These are phyloP conservation scores for Dryas iulia DNA, from an alignment of 1,140 invertebrate genomes.

Conservation along the genomic window DNA sequence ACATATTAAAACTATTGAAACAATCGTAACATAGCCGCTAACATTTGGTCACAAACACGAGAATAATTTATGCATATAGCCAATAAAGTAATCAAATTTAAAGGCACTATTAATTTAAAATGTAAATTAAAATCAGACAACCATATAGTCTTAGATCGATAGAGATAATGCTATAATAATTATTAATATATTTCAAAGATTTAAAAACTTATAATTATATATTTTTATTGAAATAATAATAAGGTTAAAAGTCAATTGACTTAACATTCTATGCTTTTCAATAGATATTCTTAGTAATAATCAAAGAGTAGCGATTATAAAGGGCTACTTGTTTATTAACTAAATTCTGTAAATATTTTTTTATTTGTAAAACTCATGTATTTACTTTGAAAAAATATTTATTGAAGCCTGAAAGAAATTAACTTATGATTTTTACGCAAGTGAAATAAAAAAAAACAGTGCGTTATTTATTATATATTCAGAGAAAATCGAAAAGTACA, in stretches of 20 bases:
- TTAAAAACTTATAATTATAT: background rate
- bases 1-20: slow-evolving; percentile 10
- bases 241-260: background rate
- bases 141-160: background rate
- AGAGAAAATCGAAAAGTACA: too few relatives aligned
- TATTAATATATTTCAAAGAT: background rate
- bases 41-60: slow-evolving; percentile 3
- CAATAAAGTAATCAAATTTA: slow-evolving; percentile 4
- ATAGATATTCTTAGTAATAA: background rate
- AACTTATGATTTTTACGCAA: too few relatives aligned
- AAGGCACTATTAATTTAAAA: background rate
- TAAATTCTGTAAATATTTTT: too few relatives aligned
- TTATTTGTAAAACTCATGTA: too few relatives aligned
- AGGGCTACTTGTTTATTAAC: background rate
- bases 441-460: too few relatives aligned
- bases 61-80: slow-evolving; percentile 3
- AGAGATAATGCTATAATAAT: background rate
- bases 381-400: too few relatives aligned
- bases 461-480: too few relatives aligned
- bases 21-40: slow-evolving; percentile 4
- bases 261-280: background rate
- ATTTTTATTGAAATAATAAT: background rate
- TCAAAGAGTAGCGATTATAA: background rate
- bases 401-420: too few relatives aligned
- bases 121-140: slow-evolving; percentile 2